Evolutionary conservation across 2,797 vertebrate species (phyloP).

Genomic region (Pipistrellus kuhlii): DNA sequence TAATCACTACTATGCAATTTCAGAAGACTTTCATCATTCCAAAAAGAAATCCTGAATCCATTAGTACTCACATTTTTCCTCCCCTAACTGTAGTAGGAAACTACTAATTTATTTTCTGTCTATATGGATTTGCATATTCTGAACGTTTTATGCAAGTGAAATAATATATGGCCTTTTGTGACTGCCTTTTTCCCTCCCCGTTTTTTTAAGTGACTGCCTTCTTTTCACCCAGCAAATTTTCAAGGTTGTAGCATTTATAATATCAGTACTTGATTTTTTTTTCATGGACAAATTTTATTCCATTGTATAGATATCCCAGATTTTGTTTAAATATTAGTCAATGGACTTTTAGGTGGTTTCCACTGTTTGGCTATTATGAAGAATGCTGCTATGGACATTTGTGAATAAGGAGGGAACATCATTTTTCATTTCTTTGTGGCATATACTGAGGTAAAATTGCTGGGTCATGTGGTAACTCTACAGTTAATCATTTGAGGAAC

Average conservation of each 20-base stretch:
- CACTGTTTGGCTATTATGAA: background rate
- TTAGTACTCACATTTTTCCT: background rate
- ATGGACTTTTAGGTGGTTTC: background rate
- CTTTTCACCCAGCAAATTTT: background rate
- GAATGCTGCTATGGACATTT: background rate
- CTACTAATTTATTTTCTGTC: background rate
- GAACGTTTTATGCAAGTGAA: background rate
- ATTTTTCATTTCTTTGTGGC: background rate
- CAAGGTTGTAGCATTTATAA: background rate
- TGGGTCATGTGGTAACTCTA: background rate
- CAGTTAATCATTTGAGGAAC: background rate
- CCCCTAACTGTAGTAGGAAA: background rate
- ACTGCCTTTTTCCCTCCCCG: background rate
- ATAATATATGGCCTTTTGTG: background rate
- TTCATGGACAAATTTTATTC: background rate
- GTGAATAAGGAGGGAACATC: background rate
- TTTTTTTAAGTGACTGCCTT: background rate
- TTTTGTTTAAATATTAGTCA: background rate
- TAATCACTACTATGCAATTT: background rate
- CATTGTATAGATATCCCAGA: background rate
- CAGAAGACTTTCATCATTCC: background rate
- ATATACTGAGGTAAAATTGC: background rate
- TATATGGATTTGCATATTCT: background rate
- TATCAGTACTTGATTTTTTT: background rate
- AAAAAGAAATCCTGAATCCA: background rate